Conservation (phyloP, 2,888 invertebrate genomes). For the Ypsolopha sequella region DNA sequence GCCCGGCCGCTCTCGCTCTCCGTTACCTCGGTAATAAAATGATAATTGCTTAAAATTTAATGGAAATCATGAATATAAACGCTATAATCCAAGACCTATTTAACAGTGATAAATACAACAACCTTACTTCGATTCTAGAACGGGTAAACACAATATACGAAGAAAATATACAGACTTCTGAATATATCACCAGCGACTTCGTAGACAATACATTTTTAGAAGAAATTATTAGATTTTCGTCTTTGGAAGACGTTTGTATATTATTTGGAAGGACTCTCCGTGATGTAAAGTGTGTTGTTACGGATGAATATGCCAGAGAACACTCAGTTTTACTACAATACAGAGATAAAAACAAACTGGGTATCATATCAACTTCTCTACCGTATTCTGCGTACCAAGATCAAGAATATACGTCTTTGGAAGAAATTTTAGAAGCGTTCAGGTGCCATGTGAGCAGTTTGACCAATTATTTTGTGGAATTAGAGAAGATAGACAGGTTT, state of each 20-base stretch:
- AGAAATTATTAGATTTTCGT: background rate
- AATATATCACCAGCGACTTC: background rate
- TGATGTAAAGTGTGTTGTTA: conserved; percentile 37
- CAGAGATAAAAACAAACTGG: conserved; percentile 26
- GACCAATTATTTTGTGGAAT: conserved; percentile 36
- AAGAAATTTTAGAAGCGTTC: conserved; percentile 28
- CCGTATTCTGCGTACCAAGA: conserved; percentile 36
- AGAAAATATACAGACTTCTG: background rate
- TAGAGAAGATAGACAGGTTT: conserved; percentile 37
- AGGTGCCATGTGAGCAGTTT: conserved; percentile 27
- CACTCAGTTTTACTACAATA: conserved; percentile 40
- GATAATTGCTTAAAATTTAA: no score
- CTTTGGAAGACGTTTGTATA: conserved; percentile 14
- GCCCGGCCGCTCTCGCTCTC: no score
- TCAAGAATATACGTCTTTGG: conserved; percentile 28
- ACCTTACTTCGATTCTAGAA: background rate
- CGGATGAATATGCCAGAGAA: conserved; percentile 26
- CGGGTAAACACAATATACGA: background rate
- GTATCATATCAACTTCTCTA: conserved; percentile 25
- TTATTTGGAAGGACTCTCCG: conserved; percentile 46
- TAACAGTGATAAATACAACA: background rate
- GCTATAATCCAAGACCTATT: conserved; percentile 3
- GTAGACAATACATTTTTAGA: background rate
- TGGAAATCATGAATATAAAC: background rate
- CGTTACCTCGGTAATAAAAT: no score